phyloP scores from a whole-genome alignment of 2,888 invertebrate species.

The Acanthosepion lycidas region DNA sequence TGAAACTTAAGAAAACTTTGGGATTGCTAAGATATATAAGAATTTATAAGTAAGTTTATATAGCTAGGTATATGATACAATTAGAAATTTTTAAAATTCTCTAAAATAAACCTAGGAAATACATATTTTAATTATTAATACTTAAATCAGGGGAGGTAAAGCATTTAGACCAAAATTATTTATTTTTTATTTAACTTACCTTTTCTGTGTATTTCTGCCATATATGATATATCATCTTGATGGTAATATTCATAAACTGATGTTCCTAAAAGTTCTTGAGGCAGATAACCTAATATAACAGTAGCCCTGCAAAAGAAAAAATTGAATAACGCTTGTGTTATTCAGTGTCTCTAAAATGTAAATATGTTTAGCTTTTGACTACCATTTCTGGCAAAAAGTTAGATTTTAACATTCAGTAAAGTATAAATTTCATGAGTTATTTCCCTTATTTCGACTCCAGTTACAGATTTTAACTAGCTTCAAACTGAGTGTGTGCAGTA shows the following conservation, averaged over 20 bases:
- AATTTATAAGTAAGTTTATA: not conserved
- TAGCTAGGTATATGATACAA: not conserved
- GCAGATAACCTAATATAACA: conserved; percentile 89
- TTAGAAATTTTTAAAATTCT: not conserved
- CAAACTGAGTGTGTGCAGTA: not conserved
- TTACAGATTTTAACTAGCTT: not conserved
- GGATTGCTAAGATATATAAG: not conserved
- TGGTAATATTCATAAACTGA: conserved; percentile 94
- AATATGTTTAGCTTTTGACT: too few relatives aligned
- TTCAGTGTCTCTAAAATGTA: too few relatives aligned
- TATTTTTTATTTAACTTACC: conserved; percentile 75
- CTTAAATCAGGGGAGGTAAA: not conserved
- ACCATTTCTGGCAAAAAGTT: too few relatives aligned
- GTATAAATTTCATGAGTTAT: not conserved
- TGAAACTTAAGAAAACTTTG: not conserved
- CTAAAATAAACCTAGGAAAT: not conserved
- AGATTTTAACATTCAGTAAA: too few relatives aligned
- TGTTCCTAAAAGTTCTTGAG: conserved; percentile 92
- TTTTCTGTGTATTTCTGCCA: conserved; percentile 88
- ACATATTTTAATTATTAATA: not conserved
- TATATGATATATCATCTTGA: conserved; percentile 84
- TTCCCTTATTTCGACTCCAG: not conserved
- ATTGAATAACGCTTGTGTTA: not conserved
- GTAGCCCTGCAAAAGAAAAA: conserved; percentile 82
- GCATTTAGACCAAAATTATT: not conserved